These are phyloP conservation scores for Cetoscarus ocellatus DNA, from an alignment of 2,797 vertebrate species.

Conservation along the genomic window DNA sequence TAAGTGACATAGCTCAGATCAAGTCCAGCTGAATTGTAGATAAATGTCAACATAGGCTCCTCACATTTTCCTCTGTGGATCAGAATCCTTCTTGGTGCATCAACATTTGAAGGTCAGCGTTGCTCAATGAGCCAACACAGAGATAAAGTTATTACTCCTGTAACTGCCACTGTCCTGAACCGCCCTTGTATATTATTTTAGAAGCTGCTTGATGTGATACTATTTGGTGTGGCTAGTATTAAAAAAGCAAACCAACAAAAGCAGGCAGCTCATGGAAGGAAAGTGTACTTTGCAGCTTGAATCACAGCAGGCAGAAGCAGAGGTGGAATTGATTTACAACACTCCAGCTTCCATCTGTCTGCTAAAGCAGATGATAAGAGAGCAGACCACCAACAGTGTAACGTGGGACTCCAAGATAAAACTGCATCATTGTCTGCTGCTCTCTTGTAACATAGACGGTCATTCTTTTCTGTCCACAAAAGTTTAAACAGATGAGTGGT, in stretches of 20 bases:
- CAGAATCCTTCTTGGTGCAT: neutral
- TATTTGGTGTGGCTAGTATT: neutral
- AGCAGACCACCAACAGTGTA: constrained; percentile 14
- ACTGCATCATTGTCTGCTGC: constrained; percentile 8
- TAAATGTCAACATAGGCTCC: too few relatives aligned
- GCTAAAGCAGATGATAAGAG: constrained; percentile 45
- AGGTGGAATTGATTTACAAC: constrained; percentile 43
- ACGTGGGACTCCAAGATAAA: constrained; percentile 42
- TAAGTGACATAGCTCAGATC: too few relatives aligned
- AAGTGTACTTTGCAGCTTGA: constrained; percentile 4
- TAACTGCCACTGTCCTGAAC: neutral
- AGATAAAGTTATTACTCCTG: neutral
- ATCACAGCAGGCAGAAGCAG: constrained; percentile 17
- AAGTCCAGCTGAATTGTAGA: too few relatives aligned
- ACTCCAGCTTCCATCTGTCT: constrained; percentile 2
- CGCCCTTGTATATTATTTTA: neutral
- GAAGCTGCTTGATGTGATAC: neutral
- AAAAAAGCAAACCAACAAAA: too few relatives aligned
- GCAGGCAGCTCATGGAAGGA: neutral
- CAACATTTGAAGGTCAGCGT: neutral
- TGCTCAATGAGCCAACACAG: neutral
- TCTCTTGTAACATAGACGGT: neutral
- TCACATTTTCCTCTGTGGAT: too few relatives aligned
- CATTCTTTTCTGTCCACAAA: neutral
- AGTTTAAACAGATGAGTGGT: neutral